Percentiles rank a stretch among this genome's conserved stretches.
These are phyloP conservation scores for Drosophila aff. DNA, from an alignment of 1,140 invertebrate genomes.

Conservation along the genomic window DNA sequence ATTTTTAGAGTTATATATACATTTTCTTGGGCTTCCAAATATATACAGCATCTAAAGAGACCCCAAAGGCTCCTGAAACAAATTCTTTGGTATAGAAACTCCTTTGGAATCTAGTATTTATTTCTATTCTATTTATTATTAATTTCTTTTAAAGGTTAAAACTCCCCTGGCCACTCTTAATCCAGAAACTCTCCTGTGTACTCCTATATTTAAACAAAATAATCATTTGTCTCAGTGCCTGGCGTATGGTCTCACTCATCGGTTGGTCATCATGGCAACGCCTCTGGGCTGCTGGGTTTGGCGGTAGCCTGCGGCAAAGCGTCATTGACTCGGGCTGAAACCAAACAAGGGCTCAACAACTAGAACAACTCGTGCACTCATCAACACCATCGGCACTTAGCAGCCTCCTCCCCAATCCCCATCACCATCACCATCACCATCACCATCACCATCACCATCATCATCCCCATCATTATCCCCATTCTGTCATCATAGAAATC, in stretches of 20 bases:
- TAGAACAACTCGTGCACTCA: constrained; percentile 31
- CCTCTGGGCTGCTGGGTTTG: constrained; percentile 4
- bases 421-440: not conserved
- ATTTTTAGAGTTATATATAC: not conserved
- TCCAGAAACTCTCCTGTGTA: not conserved
- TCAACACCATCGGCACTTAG: constrained; percentile 25
- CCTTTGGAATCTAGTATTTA: too few species aligned
- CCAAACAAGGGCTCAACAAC: constrained; percentile 48
- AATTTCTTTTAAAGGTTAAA: too few species aligned
- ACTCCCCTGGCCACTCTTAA: too few species aligned
- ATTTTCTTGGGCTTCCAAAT: not conserved
- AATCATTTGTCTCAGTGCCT: constrained; percentile 12
- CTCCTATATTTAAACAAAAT: not conserved
- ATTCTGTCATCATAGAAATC: constrained; percentile 14
- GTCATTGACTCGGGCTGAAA: constrained; percentile 36
- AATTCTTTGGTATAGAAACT: not conserved
- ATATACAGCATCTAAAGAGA: not conserved
- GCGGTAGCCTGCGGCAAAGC: constrained; percentile 32
- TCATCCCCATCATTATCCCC: constrained; percentile 6
- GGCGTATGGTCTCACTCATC: not conserved
- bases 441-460: not conserved
- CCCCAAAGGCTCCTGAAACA: not conserved
- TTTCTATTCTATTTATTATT: too few species aligned
- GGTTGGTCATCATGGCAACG: constrained; percentile 34
- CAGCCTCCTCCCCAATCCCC: not conserved